These are phyloP conservation scores for Erannis defoliaria DNA, from an alignment of 2,888 invertebrate species.

Conservation along the genomic window DNA sequence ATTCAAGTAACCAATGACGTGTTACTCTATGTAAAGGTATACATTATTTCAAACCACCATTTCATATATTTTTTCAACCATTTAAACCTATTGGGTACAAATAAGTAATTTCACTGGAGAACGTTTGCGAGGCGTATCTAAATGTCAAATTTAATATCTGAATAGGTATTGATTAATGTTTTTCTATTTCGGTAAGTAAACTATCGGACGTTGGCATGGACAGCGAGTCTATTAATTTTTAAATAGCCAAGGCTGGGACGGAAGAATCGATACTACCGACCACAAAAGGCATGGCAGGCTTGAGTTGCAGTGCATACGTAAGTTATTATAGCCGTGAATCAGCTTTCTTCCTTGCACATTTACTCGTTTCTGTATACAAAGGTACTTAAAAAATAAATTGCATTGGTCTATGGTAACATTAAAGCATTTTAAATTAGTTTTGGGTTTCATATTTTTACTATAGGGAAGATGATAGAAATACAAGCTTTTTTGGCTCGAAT, in stretches of 20 bases:
- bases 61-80: background rate
- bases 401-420: no score
- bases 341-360: no score
- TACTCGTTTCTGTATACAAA: no score
- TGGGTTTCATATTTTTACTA: no score
- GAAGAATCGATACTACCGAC: constrained; percentile 79
- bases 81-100: background rate
- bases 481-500: no score
- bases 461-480: no score
- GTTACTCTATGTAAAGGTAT: no score
- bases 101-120: constrained; percentile 14
- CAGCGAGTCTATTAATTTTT: constrained; percentile 80
- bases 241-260: constrained; percentile 80
- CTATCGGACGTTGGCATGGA: constrained; percentile 70
- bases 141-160: constrained; percentile 19
- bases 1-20: no score
- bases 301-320: constrained; percentile 47
- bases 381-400: no score
- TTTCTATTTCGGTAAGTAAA: constrained; percentile 48
- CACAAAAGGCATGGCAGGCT: constrained; percentile 63
- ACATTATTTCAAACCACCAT: no score
- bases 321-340: no score
- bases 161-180: constrained; percentile 38
- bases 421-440: no score
- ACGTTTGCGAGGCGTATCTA: constrained; percentile 7